Evolutionary conservation across 1,140 invertebrate species (phyloP).

Genomic region (Plectrocnemia conspersa): DNA sequence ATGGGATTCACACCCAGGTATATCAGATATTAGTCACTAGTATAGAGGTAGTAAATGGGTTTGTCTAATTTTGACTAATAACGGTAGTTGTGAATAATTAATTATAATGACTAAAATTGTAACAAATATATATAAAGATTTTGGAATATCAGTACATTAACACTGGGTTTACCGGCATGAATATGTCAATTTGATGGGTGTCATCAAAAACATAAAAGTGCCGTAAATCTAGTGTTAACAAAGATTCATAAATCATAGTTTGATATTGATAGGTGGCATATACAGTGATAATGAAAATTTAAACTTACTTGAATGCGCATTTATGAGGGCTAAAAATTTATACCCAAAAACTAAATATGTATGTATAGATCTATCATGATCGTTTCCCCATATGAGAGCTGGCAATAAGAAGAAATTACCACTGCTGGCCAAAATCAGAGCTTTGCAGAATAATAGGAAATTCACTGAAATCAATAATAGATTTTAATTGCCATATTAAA

Average conservation of each 20-base stretch:
- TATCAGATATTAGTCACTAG: no score
- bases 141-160: no score
- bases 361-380: conserved; percentile 10
- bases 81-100: no score
- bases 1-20: no score
- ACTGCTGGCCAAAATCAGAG: conserved; percentile 7
- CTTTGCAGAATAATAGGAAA: conserved; percentile 15
- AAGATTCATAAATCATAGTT: neutral
- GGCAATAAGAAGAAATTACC: conserved; percentile 12
- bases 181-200: no score
- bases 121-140: no score
- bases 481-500: neutral
- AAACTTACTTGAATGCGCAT: conserved; percentile 1
- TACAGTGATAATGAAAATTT: neutral
- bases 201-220: no score
- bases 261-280: neutral
- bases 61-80: no score
- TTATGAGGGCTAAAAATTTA: neutral
- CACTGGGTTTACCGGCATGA: no score
- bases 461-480: conserved; percentile 12
- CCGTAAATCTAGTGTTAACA: neutral
- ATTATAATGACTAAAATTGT: no score
- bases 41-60: no score
- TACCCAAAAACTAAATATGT: conserved; percentile 3
- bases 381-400: conserved; percentile 15